phyloP scores from a whole-genome alignment of 2,113 vertebrate genomes.

The Mormyrus lacerda region DNA sequence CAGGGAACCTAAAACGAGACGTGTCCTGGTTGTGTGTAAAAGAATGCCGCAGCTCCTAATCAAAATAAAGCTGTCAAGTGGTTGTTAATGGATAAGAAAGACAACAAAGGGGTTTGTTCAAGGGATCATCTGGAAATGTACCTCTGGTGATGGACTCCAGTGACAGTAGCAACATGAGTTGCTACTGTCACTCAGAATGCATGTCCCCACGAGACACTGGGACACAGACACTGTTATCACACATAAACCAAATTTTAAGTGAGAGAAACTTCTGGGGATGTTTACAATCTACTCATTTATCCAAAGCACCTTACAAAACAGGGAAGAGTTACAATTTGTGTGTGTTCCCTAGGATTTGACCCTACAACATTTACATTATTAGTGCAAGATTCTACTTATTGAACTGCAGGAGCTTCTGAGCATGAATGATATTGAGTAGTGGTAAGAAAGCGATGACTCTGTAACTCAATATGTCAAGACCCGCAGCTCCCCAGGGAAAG shows the following conservation, averaged over 20 bases:
- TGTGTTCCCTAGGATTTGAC: background rate
- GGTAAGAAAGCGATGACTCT: background rate
- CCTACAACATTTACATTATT: background rate
- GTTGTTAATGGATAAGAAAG: background rate
- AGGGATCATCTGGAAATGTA: background rate
- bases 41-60: background rate
- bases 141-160: background rate
- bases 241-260: background rate
- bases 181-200: background rate
- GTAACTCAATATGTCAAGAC: background rate
- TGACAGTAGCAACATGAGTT: background rate
- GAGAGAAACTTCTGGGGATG: background rate
- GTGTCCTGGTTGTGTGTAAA: background rate
- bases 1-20: background rate
- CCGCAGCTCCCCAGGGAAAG: background rate
- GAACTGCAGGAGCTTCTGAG: background rate
- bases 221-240: background rate
- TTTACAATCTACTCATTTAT: background rate
- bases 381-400: background rate
- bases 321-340: background rate
- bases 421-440: background rate
- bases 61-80: background rate
- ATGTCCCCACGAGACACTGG: background rate
- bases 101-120: background rate
- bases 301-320: background rate